phyloP scores from a whole-genome alignment of 92 coral and sea anemone genomes.

The Bergia sp. region DNA sequence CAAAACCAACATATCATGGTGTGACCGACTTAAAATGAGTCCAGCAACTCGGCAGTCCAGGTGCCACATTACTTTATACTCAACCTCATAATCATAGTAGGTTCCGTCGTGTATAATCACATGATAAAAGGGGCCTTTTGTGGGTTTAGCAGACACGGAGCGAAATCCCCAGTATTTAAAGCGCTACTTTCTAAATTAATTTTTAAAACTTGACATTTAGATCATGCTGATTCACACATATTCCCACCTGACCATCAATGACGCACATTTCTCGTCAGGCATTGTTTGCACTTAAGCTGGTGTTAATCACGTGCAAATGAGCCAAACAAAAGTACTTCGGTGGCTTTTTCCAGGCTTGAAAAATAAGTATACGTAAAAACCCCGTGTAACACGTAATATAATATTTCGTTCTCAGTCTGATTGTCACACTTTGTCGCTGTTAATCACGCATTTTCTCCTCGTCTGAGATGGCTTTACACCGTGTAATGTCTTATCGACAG shows the following conservation, averaged over 20 bases:
- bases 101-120: too few species aligned
- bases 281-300: background rate
- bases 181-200: background rate
- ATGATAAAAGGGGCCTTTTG: background rate
- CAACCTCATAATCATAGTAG: background rate
- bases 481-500: background rate
- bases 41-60: background rate
- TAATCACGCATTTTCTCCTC: background rate
- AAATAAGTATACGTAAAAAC: background rate
- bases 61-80: background rate
- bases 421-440: background rate
- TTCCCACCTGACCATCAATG: too few species aligned
- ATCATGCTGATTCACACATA: too few species aligned
- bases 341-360: background rate
- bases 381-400: too few species aligned
- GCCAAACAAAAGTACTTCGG: background rate
- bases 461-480: background rate
- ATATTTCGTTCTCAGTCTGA: background rate
- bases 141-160: background rate
- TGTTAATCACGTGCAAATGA: background rate
- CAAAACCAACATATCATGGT: background rate
- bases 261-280: background rate
- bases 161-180: too few species aligned
- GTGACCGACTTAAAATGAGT: background rate
- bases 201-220: too few species aligned